Evolutionary conservation across 2,113 vertebrate species (phyloP).

Genomic region (Centropristis striata): DNA sequence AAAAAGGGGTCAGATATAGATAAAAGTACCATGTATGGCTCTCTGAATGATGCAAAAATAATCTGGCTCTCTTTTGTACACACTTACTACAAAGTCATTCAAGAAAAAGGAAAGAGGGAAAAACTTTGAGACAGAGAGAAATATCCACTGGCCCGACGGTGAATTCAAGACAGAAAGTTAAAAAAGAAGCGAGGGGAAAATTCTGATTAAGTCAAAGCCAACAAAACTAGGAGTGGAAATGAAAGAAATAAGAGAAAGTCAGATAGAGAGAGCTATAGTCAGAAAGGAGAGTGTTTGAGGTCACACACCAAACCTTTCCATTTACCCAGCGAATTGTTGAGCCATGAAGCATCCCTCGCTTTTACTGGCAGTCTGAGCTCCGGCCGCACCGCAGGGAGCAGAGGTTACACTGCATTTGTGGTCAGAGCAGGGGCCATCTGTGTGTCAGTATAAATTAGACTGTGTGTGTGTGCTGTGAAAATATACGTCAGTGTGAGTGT

Average conservation of each 20-base stretch:
- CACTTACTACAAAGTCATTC: constrained; percentile 1
- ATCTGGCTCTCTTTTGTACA: background rate
- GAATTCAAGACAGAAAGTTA: background rate
- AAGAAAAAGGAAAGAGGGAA: constrained; percentile 4
- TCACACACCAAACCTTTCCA: constrained; percentile 84
- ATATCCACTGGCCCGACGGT: no score
- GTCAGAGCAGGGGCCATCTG: constrained; percentile 83
- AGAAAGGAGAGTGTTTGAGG: constrained; percentile 78
- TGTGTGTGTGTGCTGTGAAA: constrained; percentile 48
- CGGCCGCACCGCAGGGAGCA: constrained; percentile 83
- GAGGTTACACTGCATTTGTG: constrained; percentile 85
- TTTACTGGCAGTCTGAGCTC: constrained; percentile 85
- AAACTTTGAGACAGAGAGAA: background rate
- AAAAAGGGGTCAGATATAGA: no score
- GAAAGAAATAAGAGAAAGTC: constrained; percentile 23
- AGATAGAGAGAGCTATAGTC: constrained; percentile 14
- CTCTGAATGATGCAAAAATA: background rate
- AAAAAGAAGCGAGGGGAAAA: background rate
- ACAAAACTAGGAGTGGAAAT: constrained; percentile 18
- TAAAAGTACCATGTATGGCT: background rate
- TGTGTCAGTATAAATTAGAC: constrained; percentile 79
- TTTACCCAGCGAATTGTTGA: constrained; percentile 87
- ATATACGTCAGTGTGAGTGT: constrained; percentile 53
- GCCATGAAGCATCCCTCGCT: constrained; percentile 86
- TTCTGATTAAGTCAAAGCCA: constrained; percentile 12